Conservation (phyloP, 2,888 invertebrate genomes). For the Ceriagrion tenellum region DNA sequence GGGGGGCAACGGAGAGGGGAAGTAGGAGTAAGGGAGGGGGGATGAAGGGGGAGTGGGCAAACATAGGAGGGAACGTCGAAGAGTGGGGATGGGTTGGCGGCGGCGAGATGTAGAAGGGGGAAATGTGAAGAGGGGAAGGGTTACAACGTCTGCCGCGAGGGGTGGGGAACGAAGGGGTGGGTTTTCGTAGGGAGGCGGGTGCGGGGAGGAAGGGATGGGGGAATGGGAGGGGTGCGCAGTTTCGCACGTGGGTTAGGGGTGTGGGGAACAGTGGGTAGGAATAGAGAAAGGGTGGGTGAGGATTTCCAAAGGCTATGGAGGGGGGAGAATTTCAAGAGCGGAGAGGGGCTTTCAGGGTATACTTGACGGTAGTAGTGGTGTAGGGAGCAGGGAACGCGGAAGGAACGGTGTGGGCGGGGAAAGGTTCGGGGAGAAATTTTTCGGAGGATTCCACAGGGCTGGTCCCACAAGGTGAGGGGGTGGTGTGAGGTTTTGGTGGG, state of each 20-base stretch:
- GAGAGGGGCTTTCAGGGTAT: background rate
- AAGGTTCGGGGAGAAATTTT: background rate
- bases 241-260: background rate
- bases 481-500: background rate
- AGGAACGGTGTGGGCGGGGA: background rate
- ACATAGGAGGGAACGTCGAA: background rate
- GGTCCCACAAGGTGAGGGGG: background rate
- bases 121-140: too few species aligned
- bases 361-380: background rate
- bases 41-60: background rate
- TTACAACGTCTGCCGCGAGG: too few species aligned
- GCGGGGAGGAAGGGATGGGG: too few species aligned
- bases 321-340: background rate
- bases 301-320: background rate
- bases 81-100: background rate
- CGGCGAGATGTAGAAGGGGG: background rate
- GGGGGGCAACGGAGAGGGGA: background rate
- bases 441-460: background rate
- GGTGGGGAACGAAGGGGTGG: too few species aligned
- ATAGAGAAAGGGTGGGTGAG: background rate
- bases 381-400: background rate
- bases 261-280: background rate
- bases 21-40: background rate
- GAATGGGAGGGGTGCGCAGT: background rate
- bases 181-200: too few species aligned